A percentile compares a stretch with the other conserved stretches of the same genome.
phyloP scores from a whole-genome alignment of 2,888 invertebrate species.

The Drosophila stalkeri region DNA sequence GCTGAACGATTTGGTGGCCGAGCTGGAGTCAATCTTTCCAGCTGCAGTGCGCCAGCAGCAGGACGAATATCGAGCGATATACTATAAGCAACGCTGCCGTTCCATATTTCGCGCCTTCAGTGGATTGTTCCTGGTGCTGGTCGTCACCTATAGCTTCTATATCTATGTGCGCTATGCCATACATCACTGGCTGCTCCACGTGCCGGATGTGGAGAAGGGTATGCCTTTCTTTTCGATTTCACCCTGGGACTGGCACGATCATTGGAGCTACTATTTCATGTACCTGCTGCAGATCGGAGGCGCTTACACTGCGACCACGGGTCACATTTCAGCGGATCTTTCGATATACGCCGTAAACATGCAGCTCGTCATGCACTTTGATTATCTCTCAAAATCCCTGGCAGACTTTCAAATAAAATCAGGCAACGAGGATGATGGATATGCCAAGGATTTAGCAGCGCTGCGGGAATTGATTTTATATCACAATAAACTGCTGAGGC shows the following conservation, averaged over 20 bases:
- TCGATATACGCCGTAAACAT: conserved; percentile 65
- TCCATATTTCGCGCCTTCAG: conserved; percentile 35
- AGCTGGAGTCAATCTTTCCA: conserved; percentile 52
- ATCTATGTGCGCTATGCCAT: conserved; percentile 29
- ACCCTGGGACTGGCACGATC: conserved; percentile 57
- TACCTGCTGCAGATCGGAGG: conserved; percentile 55
- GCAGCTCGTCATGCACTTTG: conserved; percentile 78
- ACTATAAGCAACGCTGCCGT: conserved; percentile 25
- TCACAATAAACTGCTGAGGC: conserved; percentile 45
- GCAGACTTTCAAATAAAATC: conserved; percentile 7
- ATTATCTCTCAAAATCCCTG: conserved; percentile 51
- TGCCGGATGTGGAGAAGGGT: conserved; percentile 10
- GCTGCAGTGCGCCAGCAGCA: conserved; percentile 15
- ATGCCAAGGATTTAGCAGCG: conserved; percentile 12
- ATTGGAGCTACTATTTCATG: conserved; percentile 56
- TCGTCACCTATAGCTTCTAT: conserved; percentile 29
- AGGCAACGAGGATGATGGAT: not conserved
- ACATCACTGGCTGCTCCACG: conserved; percentile 33
- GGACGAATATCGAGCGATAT: conserved; percentile 24
- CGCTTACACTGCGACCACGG: conserved; percentile 58
- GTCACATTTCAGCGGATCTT: conserved; percentile 71
- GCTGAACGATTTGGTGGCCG: conserved; percentile 32
- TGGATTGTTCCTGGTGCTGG: conserved; percentile 16
- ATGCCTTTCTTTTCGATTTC: conserved; percentile 44
- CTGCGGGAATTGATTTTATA: conserved; percentile 35